Conservation (phyloP, 2,888 invertebrate species). For the Cephus rjabovi region DNA sequence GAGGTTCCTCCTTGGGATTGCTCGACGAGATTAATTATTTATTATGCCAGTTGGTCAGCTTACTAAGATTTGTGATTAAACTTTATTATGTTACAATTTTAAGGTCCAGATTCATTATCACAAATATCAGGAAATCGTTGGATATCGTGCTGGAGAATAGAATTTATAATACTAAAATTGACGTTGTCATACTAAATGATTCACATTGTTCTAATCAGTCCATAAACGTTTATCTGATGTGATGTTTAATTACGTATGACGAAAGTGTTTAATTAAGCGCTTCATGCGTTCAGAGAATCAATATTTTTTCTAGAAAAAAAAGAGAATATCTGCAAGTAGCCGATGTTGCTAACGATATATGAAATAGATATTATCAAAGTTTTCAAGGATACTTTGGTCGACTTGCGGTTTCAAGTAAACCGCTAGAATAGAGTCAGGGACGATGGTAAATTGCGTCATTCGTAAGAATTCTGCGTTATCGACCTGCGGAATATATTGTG, state of each 20-base stretch:
- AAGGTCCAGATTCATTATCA: background rate
- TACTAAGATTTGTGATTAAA: background rate
- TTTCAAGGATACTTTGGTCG: background rate
- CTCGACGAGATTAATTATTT: background rate
- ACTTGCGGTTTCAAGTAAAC: background rate
- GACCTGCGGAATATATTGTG: background rate
- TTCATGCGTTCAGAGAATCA: background rate
- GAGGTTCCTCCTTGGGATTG: background rate
- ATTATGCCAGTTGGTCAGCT: background rate
- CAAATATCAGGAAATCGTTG: background rate
- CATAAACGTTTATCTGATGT: background rate
- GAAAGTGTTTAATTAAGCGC: background rate
- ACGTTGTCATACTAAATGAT: background rate
- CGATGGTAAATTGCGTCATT: background rate
- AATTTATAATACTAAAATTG: background rate
- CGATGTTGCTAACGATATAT: background rate
- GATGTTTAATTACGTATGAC: background rate
- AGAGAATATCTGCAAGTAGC: background rate
- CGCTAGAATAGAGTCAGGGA: background rate
- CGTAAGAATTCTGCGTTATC: background rate
- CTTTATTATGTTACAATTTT: background rate
- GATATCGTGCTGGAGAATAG: background rate
- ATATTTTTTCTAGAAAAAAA: background rate
- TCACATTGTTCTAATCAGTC: background rate
- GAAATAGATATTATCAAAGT: background rate